Conservation (phyloP, 2,888 invertebrate genomes). For the Noctua fimbriata region DNA sequence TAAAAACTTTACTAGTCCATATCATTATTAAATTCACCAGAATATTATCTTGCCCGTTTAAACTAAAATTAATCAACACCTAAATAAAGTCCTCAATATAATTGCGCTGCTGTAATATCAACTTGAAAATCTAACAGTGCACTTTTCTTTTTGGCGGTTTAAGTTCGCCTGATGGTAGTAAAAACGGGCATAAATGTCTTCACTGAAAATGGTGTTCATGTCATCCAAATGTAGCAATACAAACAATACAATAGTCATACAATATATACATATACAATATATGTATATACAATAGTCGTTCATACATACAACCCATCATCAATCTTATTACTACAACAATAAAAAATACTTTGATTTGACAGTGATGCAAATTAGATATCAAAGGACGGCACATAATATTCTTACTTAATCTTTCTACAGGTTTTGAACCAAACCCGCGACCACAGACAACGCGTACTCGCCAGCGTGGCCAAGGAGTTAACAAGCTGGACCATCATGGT, state of each 20-base stretch:
- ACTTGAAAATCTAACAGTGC: neutral
- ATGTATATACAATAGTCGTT: neutral
- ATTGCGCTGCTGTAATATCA: neutral
- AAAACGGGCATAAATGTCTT: neutral
- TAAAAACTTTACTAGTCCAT: neutral
- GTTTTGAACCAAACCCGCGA: conserved; percentile 98
- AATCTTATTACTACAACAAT: neutral
- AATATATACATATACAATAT: no score
- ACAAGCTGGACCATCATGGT: conserved; percentile 97
- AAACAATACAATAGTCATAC: neutral
- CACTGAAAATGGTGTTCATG: neutral
- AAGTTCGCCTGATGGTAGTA: neutral
- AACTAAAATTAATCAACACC: neutral
- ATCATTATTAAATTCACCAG: neutral
- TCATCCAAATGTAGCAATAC: neutral
- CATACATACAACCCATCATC: neutral
- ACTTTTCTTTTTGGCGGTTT: neutral
- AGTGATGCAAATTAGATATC: neutral
- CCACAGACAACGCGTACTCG: conserved; percentile 96
- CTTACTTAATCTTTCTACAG: conserved; percentile 78
- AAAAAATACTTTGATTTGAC: neutral
- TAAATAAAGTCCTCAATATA: neutral
- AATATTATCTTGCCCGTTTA: no score
- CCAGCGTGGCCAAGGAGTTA: conserved; percentile 96
- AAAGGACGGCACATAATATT: neutral